Evolutionary conservation across 1,140 invertebrate species (phyloP), one percentile per base, ranked within the genome.

Genomic region (Drosophila elegans): DNA sequence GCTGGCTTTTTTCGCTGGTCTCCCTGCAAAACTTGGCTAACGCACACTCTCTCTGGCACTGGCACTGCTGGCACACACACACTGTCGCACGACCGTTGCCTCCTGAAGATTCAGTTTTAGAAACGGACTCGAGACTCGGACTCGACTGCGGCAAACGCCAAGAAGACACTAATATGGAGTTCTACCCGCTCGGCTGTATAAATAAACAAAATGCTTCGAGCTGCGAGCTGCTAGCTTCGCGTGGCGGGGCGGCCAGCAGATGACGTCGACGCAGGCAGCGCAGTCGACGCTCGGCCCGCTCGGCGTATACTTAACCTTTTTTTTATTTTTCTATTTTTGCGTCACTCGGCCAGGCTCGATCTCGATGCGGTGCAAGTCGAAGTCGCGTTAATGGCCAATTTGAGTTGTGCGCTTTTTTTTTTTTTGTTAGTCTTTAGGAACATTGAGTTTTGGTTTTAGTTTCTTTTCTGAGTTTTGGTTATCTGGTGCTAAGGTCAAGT

Each of bases 151-250:
- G 69, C 79, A 74, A 80, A 81, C 75, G 88, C 88, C 88, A 91
- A 91, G 88, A 91, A 91, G 89, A 91, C 89, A 91, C 83, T 91
- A 90, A 91, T 91, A 91, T 71, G 89, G 80, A 80, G 80, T 91
- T 91, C 88, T 91, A 79, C 78, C 60, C 55, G 80, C 68, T 84
- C 88, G 75, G 83, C 74, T 79, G 89, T 91, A 91, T 91, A 91
- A 91, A 91, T 91, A 91, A 91, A 91, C 78, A 89, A 89, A 91
- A 91, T 82, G 60, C 56, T 21, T 21, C 16, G 16, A 21, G 16
- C 16, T 21, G 72, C 84, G 52, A 66, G 84, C 16, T 21, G 72
- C 84, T 49, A 66, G 84, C 63, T 80, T 60, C 61, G 51, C 63
- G 78, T 60, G 57, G 51, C 67, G 32, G 46, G 39, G 61, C 61